Conservation (phyloP, 2,113 vertebrate genomes). For the Passer montanus region DNA sequence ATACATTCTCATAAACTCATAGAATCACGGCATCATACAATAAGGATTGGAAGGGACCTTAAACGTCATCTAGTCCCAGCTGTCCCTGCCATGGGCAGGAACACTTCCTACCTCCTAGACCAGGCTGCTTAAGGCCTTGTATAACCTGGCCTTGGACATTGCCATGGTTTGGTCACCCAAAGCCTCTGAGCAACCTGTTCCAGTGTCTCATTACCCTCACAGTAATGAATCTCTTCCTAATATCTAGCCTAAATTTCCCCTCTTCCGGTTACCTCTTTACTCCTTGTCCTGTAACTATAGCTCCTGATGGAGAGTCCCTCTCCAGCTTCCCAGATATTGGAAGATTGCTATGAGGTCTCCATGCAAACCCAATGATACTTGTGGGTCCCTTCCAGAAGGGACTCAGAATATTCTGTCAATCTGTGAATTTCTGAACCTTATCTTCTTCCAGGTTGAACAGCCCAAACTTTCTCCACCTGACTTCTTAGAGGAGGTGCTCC, state of each 20-base stretch:
- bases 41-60: background rate
- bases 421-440: background rate
- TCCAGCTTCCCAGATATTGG: background rate
- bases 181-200: background rate
- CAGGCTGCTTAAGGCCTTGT: background rate
- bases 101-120: background rate
- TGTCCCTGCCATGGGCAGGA: background rate
- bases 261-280: background rate
- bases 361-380: background rate
- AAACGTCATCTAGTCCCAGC: background rate
- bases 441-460: background rate
- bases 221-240: background rate
- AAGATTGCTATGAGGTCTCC: background rate
- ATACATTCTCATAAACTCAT: background rate
- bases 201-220: background rate
- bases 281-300: too few species aligned
- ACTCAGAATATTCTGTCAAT: background rate
- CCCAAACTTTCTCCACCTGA: background rate
- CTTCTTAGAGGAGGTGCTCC: background rate
- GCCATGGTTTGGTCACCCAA: background rate
- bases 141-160: background rate
- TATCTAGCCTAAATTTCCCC: background rate
- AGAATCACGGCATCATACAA: background rate
- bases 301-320: background rate
- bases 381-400: background rate